Percentiles rank a stretch among this genome's conserved stretches.
Conservation (phyloP, 2,888 invertebrate genomes). For the Pandemis corylana region DNA sequence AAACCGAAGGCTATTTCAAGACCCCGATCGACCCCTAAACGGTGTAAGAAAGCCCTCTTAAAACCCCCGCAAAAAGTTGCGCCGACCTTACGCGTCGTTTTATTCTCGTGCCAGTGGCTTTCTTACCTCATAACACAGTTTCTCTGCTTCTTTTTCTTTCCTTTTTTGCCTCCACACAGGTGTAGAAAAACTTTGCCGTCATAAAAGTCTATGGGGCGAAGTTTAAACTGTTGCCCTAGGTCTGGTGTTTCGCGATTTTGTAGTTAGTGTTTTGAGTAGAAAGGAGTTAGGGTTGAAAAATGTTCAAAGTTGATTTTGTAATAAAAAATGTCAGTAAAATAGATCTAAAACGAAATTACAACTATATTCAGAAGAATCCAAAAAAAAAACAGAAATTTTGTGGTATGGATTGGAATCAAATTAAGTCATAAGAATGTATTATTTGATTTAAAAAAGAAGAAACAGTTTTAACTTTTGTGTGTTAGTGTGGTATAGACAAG, state of each 20-base stretch:
- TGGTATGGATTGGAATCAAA: too few relatives aligned
- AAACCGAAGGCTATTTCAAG: not conserved
- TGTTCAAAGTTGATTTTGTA: too few relatives aligned
- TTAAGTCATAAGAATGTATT: too few relatives aligned
- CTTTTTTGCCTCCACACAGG: slow-evolving; percentile 57
- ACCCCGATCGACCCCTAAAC: slow-evolving; percentile 13
- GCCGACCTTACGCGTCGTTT: slow-evolving; percentile 80
- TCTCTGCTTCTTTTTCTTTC: slow-evolving; percentile 61
- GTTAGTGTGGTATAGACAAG: too few relatives aligned
- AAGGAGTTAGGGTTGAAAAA: not conserved
- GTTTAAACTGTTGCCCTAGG: slow-evolving; percentile 42
- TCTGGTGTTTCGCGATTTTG: slow-evolving; percentile 1
- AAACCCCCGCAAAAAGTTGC: slow-evolving; percentile 66
- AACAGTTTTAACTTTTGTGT: too few relatives aligned
- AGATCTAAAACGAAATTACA: too few relatives aligned
- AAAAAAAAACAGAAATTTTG: too few relatives aligned
- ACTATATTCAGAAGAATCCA: too few relatives aligned
- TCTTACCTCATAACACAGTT: slow-evolving; percentile 84
- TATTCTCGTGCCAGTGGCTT: slow-evolving; percentile 80
- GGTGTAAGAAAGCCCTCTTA: slow-evolving; percentile 48
- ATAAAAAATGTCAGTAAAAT: too few relatives aligned
- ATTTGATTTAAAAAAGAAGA: too few relatives aligned
- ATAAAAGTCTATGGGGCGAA: slow-evolving; percentile 38
- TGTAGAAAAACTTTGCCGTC: slow-evolving; percentile 64
- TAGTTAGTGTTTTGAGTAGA: not conserved